Base-by-base conservation (phyloP, 2,797 vertebrate genomes). In the Arremon aurantiirostris region DNA sequence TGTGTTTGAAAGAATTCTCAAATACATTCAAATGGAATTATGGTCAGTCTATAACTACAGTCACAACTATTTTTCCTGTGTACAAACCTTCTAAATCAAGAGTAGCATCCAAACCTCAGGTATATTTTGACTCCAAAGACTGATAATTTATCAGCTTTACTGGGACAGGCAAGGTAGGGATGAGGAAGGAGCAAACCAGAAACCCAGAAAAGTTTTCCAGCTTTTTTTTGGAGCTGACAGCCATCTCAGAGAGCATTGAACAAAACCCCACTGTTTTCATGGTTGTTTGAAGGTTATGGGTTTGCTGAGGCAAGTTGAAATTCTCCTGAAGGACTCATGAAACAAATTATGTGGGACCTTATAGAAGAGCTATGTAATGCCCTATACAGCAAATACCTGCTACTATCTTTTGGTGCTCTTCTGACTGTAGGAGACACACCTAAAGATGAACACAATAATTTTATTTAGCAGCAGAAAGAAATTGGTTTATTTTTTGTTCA, bases 101-200 rank as follows among this genome's bases (percentile, higher is more conserved):
- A 60, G 32, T 3, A 70, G 14, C 26, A 61, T 41, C 89, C 28
- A 57, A 56, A 78, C 9, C 8, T 84, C 39, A 49, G 34, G n/a
- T 35, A 23, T 11, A 12, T 53, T 47, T 57, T 71, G 49, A 72
- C 18, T 37, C 7, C 53, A n/a, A 56, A 89, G n/a, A 8, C 16
- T 39, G 24, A 41, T 17, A 4, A 24, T 20, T 37, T 34, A 27
- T 61, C 55, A 65, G 0, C 11, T 42, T 52, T 30, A 19, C 27
- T 20, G 32, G 3, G 8, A 4, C 2, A 2, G 8, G 8, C 0
- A 1, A 5, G 3, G 7, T n/a, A 14, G 13, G 17, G 24, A 30
- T 34, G 1, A 7, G 11, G 39, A 13, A 26, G 19, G 8, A 56
- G 5, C 8, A 65, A 71, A 47, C 3, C 34, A 73, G 17, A 75